phyloP scores from a whole-genome alignment of 2,113 vertebrate species.

The Rostratula benghalensis region DNA sequence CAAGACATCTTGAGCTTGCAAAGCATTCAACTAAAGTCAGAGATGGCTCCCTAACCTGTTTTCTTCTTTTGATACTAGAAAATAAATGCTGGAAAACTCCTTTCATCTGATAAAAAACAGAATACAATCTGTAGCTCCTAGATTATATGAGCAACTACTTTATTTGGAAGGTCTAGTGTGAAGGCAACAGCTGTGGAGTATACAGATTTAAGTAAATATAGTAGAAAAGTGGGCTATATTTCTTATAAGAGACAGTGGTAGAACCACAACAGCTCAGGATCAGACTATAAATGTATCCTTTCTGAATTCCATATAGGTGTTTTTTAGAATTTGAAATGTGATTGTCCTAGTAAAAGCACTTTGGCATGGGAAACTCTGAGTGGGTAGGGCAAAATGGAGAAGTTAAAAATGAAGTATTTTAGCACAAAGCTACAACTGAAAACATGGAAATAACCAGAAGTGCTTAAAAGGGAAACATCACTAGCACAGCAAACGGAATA shows the following conservation, averaged over 20 bases:
- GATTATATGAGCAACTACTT: background rate
- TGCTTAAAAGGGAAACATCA: background rate
- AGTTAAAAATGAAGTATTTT: background rate
- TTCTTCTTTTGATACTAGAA: background rate
- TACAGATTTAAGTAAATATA: background rate
- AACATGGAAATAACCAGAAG: background rate
- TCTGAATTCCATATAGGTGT: background rate
- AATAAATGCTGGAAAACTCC: background rate
- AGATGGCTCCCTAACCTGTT: background rate
- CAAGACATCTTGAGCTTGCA: background rate
- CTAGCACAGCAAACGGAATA: background rate
- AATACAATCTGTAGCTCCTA: background rate
- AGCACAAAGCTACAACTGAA: background rate
- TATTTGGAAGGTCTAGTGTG: background rate
- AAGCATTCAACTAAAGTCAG: background rate
- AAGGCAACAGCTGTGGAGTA: background rate
- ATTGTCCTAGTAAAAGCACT: background rate
- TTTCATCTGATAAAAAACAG: background rate
- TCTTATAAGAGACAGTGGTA: background rate
- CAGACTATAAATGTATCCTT: background rate
- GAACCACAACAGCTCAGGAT: background rate
- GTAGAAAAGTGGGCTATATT: background rate
- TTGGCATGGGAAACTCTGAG: background rate
- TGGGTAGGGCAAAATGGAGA: background rate
- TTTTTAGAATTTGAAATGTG: background rate